Evolutionary conservation across 2,888 invertebrate genomes (phyloP).

Genomic region (Tribolium freemani): DNA sequence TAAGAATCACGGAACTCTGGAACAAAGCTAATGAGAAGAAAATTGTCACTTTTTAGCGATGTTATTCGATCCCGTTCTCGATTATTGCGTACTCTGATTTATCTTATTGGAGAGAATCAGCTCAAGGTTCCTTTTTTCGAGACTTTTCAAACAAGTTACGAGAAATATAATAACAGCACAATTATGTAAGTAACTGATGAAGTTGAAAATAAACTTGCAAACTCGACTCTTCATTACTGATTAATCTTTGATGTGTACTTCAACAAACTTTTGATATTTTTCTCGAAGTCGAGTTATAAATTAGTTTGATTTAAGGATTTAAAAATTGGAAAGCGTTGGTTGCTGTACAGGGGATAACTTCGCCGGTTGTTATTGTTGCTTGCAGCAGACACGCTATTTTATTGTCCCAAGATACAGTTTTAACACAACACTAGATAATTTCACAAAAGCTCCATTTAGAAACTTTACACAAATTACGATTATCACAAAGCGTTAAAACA

Average conservation of each 20-base stretch:
- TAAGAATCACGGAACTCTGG: neutral
- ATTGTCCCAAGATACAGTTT: slow-evolving; percentile 18
- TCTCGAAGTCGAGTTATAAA: slow-evolving; percentile 2
- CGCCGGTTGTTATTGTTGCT: slow-evolving; percentile 18
- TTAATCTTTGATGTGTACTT: neutral
- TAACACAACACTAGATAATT: slow-evolving; percentile 20
- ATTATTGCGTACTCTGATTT: slow-evolving; percentile 5
- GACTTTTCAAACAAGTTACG: neutral
- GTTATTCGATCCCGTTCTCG: slow-evolving; percentile 9
- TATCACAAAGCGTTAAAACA: neutral
- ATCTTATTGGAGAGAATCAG: slow-evolving; percentile 8
- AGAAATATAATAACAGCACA: neutral
- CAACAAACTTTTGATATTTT: neutral
- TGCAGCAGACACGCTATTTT: slow-evolving; percentile 10
- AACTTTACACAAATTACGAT: slow-evolving; percentile 9
- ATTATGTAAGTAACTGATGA: neutral
- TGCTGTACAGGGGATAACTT: neutral
- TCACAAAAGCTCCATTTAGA: slow-evolving; percentile 24
- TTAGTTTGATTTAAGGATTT: neutral
- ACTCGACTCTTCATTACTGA: neutral
- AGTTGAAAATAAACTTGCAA: neutral
- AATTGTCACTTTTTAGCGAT: slow-evolving; percentile 10
- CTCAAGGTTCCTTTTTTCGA: neutral
- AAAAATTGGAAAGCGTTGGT: slow-evolving; percentile 7
- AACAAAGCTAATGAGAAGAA: slow-evolving; percentile 15